These are phyloP conservation scores for Coregonus sp. DNA, from an alignment of 2,797 vertebrate species.

Conservation along the genomic window DNA sequence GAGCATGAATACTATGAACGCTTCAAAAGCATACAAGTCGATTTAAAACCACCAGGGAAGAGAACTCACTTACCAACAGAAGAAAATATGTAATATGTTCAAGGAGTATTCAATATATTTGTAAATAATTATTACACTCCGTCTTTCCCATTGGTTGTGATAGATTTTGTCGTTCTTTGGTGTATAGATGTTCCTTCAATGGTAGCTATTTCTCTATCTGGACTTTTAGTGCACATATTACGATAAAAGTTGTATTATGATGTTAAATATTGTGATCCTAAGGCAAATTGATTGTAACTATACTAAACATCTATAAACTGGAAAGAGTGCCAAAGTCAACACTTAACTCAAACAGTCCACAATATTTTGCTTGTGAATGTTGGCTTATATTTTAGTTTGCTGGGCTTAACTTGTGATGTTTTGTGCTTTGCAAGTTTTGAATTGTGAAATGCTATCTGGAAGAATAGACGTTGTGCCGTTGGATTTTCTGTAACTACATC, in stretches of 20 bases:
- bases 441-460: constrained; percentile 97
- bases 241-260: constrained; percentile 86
- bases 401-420: constrained; percentile 98
- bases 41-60: constrained; percentile 60
- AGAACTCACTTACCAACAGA: constrained; percentile 66
- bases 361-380: constrained; percentile 98
- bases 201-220: constrained; percentile 87
- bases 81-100: constrained; percentile 70
- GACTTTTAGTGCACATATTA: constrained; percentile 88
- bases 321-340: constrained; percentile 98
- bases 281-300: constrained; percentile 98
- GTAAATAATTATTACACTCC: constrained; percentile 81
- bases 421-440: constrained; percentile 96
- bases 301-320: constrained; percentile 94
- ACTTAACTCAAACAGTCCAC: constrained; percentile 83
- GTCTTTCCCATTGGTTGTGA: constrained; percentile 82
- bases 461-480: constrained; percentile 94
- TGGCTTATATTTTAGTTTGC: constrained; percentile 89
- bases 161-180: constrained; percentile 85
- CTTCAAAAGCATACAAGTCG: constrained; percentile 54
- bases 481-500: constrained; percentile 86
- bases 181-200: constrained; percentile 93
- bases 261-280: constrained; percentile 96
- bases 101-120: constrained; percentile 73
- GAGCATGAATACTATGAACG: constrained; percentile 56